A percentile compares a stretch with the other conserved stretches of the same genome.
phyloP scores from a whole-genome alignment of 2,797 vertebrate species.

The Mormyrops attenuatus region DNA sequence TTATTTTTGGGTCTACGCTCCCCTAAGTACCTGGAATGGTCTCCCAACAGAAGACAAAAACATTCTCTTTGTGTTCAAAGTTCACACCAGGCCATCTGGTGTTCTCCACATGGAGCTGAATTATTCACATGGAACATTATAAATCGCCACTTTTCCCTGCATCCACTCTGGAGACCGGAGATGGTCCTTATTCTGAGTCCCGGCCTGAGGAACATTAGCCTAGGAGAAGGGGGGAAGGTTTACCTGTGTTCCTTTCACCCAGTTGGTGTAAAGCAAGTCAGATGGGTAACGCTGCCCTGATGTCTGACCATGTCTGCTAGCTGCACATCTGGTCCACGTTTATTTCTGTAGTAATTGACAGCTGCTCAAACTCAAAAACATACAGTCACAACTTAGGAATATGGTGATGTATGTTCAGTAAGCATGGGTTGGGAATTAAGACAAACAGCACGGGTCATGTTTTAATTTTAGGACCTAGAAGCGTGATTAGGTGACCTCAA shows the following conservation, averaged over 20 bases:
- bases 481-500: background rate
- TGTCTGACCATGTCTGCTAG: background rate
- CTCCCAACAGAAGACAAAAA: conserved; percentile 44
- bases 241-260: conserved; percentile 24
- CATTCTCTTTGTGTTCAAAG: conserved; percentile 56
- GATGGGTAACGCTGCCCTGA: background rate
- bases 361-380: background rate
- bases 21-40: conserved; percentile 23
- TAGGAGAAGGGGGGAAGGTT: conserved; percentile 44
- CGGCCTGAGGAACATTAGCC: conserved; percentile 26
- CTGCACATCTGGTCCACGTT: background rate
- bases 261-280: background rate
- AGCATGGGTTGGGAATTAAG: background rate
- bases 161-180: conserved; percentile 55
- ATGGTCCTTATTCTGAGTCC: conserved; percentile 53
- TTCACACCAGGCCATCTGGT: conserved; percentile 67
- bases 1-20: conserved; percentile 14
- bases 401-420: background rate
- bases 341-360: background rate
- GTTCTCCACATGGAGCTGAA: conserved; percentile 54
- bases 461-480: background rate
- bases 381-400: background rate
- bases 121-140: conserved; percentile 54
- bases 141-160: conserved; percentile 52
- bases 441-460: background rate